Percentiles rank a stretch among this genome's conserved stretches.
Conservation (phyloP, 2,888 invertebrate species). For the Oxytorus armatus region DNA sequence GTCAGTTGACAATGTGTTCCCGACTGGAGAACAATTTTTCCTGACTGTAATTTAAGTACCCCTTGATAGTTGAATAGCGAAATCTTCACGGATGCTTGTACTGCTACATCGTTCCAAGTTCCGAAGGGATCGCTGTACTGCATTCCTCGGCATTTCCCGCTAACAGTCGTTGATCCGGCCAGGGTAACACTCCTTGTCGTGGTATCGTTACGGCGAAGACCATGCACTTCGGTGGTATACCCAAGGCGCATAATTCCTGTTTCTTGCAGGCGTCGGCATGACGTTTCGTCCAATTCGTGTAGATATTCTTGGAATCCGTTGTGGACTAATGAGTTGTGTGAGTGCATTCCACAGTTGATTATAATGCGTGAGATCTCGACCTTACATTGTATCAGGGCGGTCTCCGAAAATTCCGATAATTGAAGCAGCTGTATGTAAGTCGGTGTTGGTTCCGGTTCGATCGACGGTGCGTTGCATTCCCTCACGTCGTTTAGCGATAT, state of each 20-base stretch:
- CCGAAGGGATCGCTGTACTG: slow-evolving; percentile 42
- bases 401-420: neutral
- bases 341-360: neutral
- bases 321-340: slow-evolving; percentile 16
- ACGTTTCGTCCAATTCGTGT: slow-evolving; percentile 16
- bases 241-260: slow-evolving; percentile 2
- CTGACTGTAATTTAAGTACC: neutral
- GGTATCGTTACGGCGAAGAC: slow-evolving; percentile 14
- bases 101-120: slow-evolving; percentile 25
- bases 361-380: neutral
- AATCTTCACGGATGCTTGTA: slow-evolving; percentile 22
- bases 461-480: slow-evolving; percentile 27
- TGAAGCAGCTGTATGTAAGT: slow-evolving; percentile 31
- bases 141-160: slow-evolving; percentile 3
- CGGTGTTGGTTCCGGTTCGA: slow-evolving; percentile 4
- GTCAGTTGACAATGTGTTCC: too few species aligned
- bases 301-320: slow-evolving; percentile 34
- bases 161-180: slow-evolving; percentile 14
- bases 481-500: slow-evolving; percentile 30
- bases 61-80: slow-evolving; percentile 9
- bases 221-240: neutral
- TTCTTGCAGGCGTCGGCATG: slow-evolving; percentile 10
- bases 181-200: slow-evolving; percentile 41
- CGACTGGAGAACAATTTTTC: neutral
- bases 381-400: neutral